Evolutionary conservation across 2,797 vertebrate genomes (phyloP).

Genomic region (Siniperca obscura): DNA sequence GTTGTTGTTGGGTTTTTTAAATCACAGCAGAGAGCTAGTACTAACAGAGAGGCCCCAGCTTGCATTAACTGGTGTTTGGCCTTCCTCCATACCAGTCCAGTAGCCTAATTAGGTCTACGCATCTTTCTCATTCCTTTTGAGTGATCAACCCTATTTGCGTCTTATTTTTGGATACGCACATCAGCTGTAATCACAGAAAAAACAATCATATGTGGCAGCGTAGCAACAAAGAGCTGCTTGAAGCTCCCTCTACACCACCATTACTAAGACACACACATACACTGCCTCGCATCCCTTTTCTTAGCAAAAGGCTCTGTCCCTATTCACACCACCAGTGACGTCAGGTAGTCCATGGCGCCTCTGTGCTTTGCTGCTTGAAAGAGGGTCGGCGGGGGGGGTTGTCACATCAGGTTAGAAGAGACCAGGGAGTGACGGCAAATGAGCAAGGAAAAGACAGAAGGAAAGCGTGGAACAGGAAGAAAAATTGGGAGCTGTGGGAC

Average conservation of each 20-base stretch:
- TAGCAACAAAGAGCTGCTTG: conserved; percentile 72
- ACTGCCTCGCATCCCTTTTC: conserved; percentile 38
- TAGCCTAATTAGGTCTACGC: conserved; percentile 15
- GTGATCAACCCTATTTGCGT: conserved; percentile 43
- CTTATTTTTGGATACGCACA: conserved; percentile 59
- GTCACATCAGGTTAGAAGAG: conserved; percentile 72
- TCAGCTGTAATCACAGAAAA: conserved; percentile 52
- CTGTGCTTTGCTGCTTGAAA: conserved; percentile 68
- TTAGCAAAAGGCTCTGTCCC: conserved; percentile 42
- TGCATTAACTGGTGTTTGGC: conserved; percentile 2
- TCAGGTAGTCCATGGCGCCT: conserved; percentile 66
- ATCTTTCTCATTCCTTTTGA: conserved; percentile 46
- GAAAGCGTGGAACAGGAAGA: conserved; percentile 25
- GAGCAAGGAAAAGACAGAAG: conserved; percentile 50
- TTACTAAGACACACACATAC: conserved; percentile 25
- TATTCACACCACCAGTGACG: conserved; percentile 66
- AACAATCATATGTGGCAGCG: conserved; percentile 58
- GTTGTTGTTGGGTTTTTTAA: background rate
- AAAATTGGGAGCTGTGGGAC: conserved; percentile 32
- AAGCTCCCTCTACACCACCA: conserved; percentile 35
- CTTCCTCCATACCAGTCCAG: conserved; percentile 25
- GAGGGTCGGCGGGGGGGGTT: conserved; percentile 59
- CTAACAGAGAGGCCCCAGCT: conserved; percentile 7
- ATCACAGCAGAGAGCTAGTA: background rate
- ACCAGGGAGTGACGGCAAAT: conserved; percentile 36